These are phyloP conservation scores for Phymorhynchus buccinoides DNA, from an alignment of 1,140 invertebrate genomes.

Conservation along the genomic window DNA sequence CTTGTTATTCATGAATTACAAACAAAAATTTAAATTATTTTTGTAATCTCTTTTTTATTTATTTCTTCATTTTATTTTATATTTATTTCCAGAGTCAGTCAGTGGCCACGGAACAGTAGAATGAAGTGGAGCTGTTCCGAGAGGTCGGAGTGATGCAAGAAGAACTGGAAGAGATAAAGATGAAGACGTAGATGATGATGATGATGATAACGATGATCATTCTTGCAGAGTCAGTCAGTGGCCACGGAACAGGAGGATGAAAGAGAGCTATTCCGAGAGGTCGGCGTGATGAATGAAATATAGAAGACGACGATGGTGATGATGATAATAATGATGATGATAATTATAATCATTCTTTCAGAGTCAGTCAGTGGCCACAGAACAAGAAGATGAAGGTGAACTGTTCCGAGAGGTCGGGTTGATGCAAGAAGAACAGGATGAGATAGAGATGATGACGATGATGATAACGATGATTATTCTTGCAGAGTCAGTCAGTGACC, in stretches of 20 bases:
- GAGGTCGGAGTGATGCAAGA: constrained; percentile 26
- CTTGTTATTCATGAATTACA: too few species aligned
- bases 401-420: constrained; percentile 29
- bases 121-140: constrained; percentile 21
- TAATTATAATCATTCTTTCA: too few species aligned
- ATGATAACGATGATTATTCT: too few species aligned
- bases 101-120: background rate
- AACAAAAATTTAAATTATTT: too few species aligned
- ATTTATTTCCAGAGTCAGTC: background rate
- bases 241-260: constrained; percentile 26
- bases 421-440: background rate
- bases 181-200: too few species aligned
- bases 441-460: too few species aligned
- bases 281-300: background rate
- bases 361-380: constrained; percentile 6
- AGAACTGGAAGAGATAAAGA: background rate
- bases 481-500: constrained; percentile 7
- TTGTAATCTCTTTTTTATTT: background rate
- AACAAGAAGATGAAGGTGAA: constrained; percentile 12
- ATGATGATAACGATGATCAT: too few species aligned
- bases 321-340: too few species aligned
- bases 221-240: background rate
- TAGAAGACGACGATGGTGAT: too few species aligned
- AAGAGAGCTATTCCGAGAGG: constrained; percentile 30
- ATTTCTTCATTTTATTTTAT: background rate